A percentile compares a stretch with the other conserved stretches of the same genome.
phyloP scores from a whole-genome alignment of 2,113 vertebrate species.

The Ursus arctos region DNA sequence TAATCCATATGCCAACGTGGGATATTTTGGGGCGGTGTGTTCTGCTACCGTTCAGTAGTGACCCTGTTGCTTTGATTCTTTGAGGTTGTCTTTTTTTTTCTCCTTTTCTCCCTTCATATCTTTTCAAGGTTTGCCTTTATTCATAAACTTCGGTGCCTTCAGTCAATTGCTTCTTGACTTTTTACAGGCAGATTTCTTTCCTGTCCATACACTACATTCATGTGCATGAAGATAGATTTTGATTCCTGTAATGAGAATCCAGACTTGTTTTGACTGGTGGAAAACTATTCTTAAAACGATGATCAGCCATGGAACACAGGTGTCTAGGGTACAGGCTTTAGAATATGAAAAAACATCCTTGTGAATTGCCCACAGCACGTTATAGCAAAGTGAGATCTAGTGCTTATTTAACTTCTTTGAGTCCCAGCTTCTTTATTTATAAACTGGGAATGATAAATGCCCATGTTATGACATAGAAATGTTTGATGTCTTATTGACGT shows the following conservation, averaged over 20 bases:
- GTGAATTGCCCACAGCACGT: not conserved
- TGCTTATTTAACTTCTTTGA: not conserved
- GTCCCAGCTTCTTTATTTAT: not conserved
- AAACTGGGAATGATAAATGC: not conserved
- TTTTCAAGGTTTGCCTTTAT: not conserved
- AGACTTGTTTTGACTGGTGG: not conserved
- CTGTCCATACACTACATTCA: not conserved
- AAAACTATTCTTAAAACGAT: constrained; percentile 9
- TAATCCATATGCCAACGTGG: not conserved
- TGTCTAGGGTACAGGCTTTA: not conserved
- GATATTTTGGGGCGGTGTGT: not conserved
- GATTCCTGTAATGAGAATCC: not conserved
- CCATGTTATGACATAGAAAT: not conserved
- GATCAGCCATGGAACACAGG: not conserved
- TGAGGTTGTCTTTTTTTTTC: not conserved
- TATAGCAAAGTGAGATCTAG: not conserved
- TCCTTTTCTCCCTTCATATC: not conserved
- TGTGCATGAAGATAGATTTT: not conserved
- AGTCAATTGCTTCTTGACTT: not conserved
- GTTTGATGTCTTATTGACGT: not conserved
- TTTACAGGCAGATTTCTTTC: not conserved
- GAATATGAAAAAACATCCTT: not conserved
- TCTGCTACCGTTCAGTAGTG: not conserved
- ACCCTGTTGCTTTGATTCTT: not conserved
- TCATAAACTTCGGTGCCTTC: not conserved